Evolutionary conservation across 1,140 invertebrate species (phyloP).

Genomic region (Nymphalis io): DNA sequence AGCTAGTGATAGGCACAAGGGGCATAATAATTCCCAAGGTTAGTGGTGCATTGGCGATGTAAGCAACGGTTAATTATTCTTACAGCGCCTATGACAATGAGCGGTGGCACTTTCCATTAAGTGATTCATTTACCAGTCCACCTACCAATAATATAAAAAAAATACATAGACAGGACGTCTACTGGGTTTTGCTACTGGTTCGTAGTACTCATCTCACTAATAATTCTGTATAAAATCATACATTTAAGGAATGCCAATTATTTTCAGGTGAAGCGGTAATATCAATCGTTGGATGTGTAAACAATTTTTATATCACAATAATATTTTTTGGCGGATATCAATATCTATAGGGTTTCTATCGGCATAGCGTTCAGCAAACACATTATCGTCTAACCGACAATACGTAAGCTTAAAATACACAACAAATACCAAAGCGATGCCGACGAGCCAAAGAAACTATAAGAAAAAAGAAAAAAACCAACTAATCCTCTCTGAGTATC

Average conservation of each 20-base stretch:
- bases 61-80: no score
- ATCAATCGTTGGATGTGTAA: not conserved
- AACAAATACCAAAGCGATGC: constrained; percentile 65
- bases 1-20: no score
- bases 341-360: not conserved
- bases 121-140: no score
- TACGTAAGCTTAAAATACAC: constrained; percentile 50
- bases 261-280: not conserved
- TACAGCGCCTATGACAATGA: no score
- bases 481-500: constrained; percentile 75
- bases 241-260: not conserved
- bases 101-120: no score
- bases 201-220: no score
- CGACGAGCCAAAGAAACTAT: constrained; percentile 46
- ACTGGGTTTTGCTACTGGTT: no score
- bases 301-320: not conserved
- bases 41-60: no score
- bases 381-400: constrained; percentile 53
- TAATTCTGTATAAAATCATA: no score
- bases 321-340: not conserved
- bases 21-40: no score
- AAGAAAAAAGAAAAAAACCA: constrained; percentile 55
- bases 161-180: no score
- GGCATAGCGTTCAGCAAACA: constrained; percentile 40
- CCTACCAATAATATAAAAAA: no score